phyloP scores from a whole-genome alignment of 2,113 vertebrate genomes.

The Cyphomyrus discorhynchus region DNA sequence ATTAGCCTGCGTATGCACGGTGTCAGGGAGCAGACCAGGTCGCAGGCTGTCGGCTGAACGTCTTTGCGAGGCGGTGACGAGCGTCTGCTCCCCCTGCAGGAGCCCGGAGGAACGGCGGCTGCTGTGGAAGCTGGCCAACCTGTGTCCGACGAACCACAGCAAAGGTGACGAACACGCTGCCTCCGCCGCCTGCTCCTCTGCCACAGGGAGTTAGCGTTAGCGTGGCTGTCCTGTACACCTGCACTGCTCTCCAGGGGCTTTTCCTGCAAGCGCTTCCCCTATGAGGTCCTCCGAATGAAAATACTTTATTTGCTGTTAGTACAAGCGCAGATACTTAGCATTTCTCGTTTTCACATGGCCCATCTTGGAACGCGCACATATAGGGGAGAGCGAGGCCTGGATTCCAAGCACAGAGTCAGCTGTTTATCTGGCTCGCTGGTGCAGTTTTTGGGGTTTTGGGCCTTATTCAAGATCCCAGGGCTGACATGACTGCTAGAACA shows the following conservation, averaged over 20 bases:
- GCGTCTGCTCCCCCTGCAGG: constrained; percentile 53
- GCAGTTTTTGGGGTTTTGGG: background rate
- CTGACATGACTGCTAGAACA: background rate
- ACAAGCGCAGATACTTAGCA: background rate
- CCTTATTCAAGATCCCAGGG: background rate
- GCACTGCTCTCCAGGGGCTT: background rate
- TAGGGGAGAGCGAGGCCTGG: background rate
- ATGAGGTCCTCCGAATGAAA: background rate
- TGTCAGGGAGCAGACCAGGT: background rate
- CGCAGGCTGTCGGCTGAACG: background rate
- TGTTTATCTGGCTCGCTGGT: background rate
- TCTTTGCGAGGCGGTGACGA: background rate
- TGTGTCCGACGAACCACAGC: constrained; percentile 67
- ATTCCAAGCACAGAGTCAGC: background rate
- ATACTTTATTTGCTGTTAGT: background rate
- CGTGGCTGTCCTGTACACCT: no score
- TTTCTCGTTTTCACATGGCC: background rate
- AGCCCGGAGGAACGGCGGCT: constrained; percentile 80
- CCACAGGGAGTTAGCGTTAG: background rate
- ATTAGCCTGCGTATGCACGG: background rate
- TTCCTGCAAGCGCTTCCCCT: background rate
- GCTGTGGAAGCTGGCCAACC: constrained; percentile 80
- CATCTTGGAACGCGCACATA: background rate
- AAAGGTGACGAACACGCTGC: constrained; percentile 61
- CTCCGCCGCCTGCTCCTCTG: background rate